These are phyloP conservation scores for Sebastes goodei DNA, from an alignment of 2,797 vertebrate genomes.

Conservation along the genomic window DNA sequence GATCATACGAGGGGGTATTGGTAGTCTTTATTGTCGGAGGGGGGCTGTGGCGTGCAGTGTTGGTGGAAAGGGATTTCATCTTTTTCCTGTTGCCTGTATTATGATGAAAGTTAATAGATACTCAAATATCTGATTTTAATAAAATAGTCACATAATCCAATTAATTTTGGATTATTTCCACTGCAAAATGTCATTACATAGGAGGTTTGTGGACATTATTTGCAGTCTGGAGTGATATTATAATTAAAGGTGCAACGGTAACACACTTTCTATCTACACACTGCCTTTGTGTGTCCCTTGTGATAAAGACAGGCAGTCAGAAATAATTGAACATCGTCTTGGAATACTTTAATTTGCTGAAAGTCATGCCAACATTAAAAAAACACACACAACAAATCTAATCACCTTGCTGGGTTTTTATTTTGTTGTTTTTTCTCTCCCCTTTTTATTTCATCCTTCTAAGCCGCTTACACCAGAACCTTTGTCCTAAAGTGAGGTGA, in stretches of 20 bases:
- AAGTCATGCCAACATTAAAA: constrained; percentile 13
- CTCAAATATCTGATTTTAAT: background rate
- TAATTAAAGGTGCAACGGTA: background rate
- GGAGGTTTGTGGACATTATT: background rate
- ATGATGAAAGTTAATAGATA: background rate
- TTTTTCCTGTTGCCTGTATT: background rate
- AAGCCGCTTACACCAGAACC: constrained; percentile 58
- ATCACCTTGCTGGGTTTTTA: constrained; percentile 20
- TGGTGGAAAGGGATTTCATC: background rate
- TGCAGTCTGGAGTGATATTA: background rate
- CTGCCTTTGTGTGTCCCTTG: background rate
- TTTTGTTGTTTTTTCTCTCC: background rate
- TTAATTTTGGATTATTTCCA: background rate
- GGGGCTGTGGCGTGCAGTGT: background rate
- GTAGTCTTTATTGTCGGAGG: constrained; percentile 17
- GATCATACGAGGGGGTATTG: constrained; percentile 30
- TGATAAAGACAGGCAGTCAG: background rate
- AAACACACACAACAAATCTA: constrained; percentile 8
- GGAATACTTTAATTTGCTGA: constrained; percentile 13
- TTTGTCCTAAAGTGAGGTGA: constrained; percentile 58
- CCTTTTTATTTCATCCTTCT: constrained; percentile 38
- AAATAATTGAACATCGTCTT: constrained; percentile 6
- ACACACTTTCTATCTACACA: background rate
- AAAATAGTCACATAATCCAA: background rate
- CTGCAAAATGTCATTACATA: background rate